These are phyloP conservation scores for Melanostigma gelatinosum DNA, from an alignment of 2,113 vertebrate genomes.

Conservation along the genomic window DNA sequence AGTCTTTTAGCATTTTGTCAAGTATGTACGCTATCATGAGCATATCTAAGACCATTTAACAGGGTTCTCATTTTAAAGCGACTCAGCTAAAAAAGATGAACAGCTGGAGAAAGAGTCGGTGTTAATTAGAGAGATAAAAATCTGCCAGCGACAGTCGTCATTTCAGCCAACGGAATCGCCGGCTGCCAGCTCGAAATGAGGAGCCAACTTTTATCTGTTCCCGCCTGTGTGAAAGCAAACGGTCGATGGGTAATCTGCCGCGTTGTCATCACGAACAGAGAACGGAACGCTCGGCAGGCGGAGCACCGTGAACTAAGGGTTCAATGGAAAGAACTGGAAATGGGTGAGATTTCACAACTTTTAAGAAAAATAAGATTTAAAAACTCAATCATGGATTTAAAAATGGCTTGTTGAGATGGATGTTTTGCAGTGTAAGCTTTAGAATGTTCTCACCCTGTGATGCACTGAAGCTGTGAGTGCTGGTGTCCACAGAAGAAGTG, in stretches of 20 bases:
- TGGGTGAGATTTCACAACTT: constrained; percentile 36
- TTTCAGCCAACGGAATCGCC: background rate
- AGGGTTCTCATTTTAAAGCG: background rate
- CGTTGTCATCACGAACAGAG: too few species aligned
- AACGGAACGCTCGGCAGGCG: background rate
- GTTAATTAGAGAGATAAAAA: background rate
- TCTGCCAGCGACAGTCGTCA: background rate
- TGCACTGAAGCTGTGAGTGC: background rate
- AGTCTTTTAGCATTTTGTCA: background rate
- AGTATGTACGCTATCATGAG: background rate
- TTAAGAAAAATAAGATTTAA: constrained; percentile 48
- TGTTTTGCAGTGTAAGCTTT: constrained; percentile 40
- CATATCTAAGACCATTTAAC: background rate
- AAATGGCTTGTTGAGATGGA: constrained; percentile 43
- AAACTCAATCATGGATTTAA: constrained; percentile 36
- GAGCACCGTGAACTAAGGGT: too few species aligned
- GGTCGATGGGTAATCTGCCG: too few species aligned
- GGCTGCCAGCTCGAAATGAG: background rate
- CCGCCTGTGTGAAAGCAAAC: background rate
- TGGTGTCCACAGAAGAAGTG: constrained; percentile 34
- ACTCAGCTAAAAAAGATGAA: background rate
- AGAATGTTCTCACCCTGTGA: background rate
- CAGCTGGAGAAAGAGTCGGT: background rate
- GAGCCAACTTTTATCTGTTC: background rate
- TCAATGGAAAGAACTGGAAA: constrained; percentile 32